A percentile compares a stretch with the other conserved stretches of the same genome.
These are phyloP conservation scores for Pseudopodoces humilis DNA, from an alignment of 2,113 vertebrate species.

Conservation along the genomic window DNA sequence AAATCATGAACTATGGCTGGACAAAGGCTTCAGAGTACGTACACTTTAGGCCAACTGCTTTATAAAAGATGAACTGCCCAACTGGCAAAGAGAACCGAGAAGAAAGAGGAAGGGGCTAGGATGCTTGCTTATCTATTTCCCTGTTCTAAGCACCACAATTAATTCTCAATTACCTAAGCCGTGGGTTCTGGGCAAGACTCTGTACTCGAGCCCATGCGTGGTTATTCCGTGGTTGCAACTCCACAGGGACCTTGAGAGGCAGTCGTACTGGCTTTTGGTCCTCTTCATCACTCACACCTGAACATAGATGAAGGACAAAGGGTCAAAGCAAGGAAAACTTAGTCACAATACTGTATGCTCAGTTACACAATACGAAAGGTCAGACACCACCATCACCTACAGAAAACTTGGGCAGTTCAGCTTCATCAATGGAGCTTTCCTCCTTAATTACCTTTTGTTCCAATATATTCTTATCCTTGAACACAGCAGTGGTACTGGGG, in stretches of 20 bases:
- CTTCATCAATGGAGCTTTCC: not conserved
- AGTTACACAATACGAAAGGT: not conserved
- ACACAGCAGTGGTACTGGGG: not conserved
- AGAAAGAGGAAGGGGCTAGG: not conserved
- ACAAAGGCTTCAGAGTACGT: not conserved
- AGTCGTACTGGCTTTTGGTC: slow-evolving; percentile 97
- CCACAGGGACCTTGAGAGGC: slow-evolving; percentile 91
- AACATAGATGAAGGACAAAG: not conserved
- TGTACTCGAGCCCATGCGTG: slow-evolving; percentile 95
- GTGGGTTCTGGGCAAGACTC: slow-evolving; percentile 94
- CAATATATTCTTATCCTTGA: not conserved
- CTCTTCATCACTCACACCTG: slow-evolving; percentile 96
- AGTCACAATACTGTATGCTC: not conserved
- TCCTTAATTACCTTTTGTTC: not conserved
- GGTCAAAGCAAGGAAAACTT: not conserved
- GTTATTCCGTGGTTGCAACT: slow-evolving; percentile 93
- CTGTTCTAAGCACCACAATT: not conserved
- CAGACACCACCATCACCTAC: not conserved
- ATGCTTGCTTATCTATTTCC: not conserved
- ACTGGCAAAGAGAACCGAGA: not conserved
- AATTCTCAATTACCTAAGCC: slow-evolving; percentile 84
- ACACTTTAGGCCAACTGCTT: not conserved
- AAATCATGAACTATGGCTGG: not conserved
- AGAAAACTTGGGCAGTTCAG: not conserved
- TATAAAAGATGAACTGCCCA: not conserved